Evolutionary conservation across 2,888 invertebrate species (phyloP).

Genomic region (Stegana nigrithorax): DNA sequence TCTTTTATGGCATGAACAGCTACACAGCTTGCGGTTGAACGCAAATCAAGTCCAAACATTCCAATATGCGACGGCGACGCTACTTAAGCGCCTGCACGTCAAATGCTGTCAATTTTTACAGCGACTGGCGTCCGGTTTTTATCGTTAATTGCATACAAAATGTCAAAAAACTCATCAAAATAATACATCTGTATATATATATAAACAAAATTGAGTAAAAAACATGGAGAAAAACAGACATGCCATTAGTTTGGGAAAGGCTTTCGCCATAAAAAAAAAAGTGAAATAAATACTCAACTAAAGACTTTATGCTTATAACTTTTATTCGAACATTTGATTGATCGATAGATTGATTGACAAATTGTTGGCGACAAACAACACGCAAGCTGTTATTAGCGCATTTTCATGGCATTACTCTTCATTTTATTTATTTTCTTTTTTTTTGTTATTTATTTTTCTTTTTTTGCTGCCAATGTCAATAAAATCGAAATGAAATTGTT

Average conservation of each 20-base stretch:
- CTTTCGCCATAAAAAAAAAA: not conserved
- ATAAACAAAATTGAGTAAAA: constrained; percentile 32
- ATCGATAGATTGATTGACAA: constrained; percentile 29
- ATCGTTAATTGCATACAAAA: constrained; percentile 43
- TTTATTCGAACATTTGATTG: too few species aligned
- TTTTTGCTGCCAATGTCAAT: constrained; percentile 37
- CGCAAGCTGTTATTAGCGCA: not conserved
- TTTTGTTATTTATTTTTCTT: not conserved
- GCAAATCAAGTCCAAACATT: too few species aligned
- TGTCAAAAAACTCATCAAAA: constrained; percentile 43
- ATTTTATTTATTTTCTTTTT: too few species aligned
- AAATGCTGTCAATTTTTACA: not conserved
- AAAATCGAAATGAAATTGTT: too few species aligned
- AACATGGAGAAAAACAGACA: not conserved
- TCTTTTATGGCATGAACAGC: not conserved
- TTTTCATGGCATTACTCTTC: too few species aligned
- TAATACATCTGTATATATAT: too few species aligned
- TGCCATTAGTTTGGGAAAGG: not conserved
- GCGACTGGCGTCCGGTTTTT: constrained; percentile 23
- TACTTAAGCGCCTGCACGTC: too few species aligned
- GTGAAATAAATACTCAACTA: too few species aligned
- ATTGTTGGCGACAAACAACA: constrained; percentile 10
- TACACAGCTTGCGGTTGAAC: too few species aligned
- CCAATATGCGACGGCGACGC: too few species aligned
- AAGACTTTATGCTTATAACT: too few species aligned